These are phyloP conservation scores for Thalassoma bifasciatum DNA, from an alignment of 2,113 vertebrate genomes.

Conservation along the genomic window DNA sequence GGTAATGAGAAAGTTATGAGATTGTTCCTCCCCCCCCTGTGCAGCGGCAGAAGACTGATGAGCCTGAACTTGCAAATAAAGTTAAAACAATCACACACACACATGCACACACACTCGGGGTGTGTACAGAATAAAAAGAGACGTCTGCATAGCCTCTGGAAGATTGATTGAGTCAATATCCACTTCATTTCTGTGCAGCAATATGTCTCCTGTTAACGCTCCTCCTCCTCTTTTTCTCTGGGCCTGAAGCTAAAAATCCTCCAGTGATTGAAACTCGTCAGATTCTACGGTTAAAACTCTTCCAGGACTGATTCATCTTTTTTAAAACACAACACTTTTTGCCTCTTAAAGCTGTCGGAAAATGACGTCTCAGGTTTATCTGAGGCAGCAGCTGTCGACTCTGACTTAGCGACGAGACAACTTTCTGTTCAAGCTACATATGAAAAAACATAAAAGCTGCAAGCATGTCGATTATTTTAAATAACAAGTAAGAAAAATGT, in stretches of 20 bases:
- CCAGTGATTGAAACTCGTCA: constrained; percentile 5
- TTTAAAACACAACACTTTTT: neutral
- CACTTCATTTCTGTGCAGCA: constrained; percentile 47
- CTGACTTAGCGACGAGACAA: neutral
- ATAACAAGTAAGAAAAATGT: no score
- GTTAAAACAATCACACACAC: constrained; percentile 65
- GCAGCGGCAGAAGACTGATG: constrained; percentile 73
- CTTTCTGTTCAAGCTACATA: no score
- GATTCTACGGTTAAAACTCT: neutral
- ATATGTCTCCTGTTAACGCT: constrained; percentile 38
- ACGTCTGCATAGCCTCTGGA: constrained; percentile 48
- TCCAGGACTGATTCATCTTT: neutral
- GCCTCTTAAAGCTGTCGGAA: no score
- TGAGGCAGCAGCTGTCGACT: neutral
- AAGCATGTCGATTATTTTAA: no score
- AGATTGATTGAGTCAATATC: constrained; percentile 80
- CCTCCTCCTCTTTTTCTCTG: constrained; percentile 13
- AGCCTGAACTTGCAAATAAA: constrained; percentile 80
- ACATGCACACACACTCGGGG: neutral
- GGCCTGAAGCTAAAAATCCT: constrained; percentile 7
- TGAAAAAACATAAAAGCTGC: no score
- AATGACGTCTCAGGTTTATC: neutral
- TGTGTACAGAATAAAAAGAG: constrained; percentile 41
- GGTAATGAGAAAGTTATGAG: constrained; percentile 85
- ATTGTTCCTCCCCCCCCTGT: constrained; percentile 23